Percentiles rank a stretch among this genome's conserved stretches.
phyloP scores from a whole-genome alignment of 30 jellyfish, hydroid and myxozoan genomes.

The Morbakka virulenta region DNA sequence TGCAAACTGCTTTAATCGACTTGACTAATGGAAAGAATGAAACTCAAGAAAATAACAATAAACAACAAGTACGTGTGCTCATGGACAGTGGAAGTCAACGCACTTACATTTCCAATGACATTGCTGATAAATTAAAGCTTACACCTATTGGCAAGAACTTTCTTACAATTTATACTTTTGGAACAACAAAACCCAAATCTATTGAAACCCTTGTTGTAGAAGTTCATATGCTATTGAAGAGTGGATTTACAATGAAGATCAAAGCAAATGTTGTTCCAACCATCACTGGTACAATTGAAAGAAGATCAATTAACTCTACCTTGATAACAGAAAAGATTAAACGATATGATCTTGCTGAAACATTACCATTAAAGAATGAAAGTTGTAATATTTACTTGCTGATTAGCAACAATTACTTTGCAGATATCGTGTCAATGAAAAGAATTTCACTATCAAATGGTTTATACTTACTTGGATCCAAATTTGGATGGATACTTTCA shows the following conservation, averaged over 20 bases:
- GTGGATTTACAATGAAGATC: not conserved
- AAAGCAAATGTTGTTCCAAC: conserved; percentile 12
- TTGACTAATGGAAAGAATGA: not conserved
- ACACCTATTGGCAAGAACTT: not conserved
- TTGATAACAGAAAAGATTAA: not conserved
- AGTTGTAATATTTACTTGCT: conserved; percentile 13
- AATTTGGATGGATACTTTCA: conserved; percentile 16
- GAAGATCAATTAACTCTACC: not conserved
- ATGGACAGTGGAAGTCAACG: conserved; percentile 29
- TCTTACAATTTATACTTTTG: not conserved
- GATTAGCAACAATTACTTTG: conserved; percentile 10
- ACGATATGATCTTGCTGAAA: conserved; percentile 10
- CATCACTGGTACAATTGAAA: conserved; percentile 11
- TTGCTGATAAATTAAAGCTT: conserved; percentile 1
- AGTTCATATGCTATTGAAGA: not conserved
- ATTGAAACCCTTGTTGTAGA: not conserved
- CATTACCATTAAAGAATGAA: conserved; percentile 3
- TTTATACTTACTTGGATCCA: not conserved
- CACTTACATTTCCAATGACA: conserved; percentile 15
- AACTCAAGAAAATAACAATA: no score
- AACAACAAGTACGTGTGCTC: not conserved
- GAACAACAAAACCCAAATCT: conserved; percentile 3
- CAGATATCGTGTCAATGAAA: no score
- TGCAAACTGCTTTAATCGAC: conserved; percentile 30
- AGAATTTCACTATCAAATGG: conserved; percentile 7